Evolutionary conservation across 2,113 vertebrate genomes (phyloP).

Genomic region (Hystrix brachyura): DNA sequence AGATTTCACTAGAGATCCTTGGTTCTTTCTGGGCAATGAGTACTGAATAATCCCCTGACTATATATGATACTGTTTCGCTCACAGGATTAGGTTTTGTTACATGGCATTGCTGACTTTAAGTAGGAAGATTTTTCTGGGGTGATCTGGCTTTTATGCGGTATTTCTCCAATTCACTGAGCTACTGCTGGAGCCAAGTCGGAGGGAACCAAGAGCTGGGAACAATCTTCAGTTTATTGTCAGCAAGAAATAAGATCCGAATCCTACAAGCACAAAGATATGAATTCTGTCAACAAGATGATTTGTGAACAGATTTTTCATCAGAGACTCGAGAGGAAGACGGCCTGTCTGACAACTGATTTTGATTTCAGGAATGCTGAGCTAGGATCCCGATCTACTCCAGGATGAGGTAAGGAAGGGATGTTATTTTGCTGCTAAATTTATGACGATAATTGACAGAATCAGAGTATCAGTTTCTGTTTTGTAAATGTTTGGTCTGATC

Average conservation of each 20-base stretch:
- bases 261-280: neutral
- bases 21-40: neutral
- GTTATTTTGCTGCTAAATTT: neutral
- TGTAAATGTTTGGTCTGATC: neutral
- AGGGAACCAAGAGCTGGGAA: neutral
- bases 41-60: neutral
- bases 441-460: neutral
- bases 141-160: neutral
- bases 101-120: neutral
- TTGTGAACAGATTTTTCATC: neutral
- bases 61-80: neutral
- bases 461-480: neutral
- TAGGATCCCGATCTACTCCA: neutral
- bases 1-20: slow-evolving; percentile 4
- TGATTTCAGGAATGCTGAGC: neutral
- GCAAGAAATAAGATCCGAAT: neutral
- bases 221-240: neutral
- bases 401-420: neutral
- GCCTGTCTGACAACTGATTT: neutral
- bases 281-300: neutral
- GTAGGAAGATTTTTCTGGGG: neutral
- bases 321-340: neutral
- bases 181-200: neutral
- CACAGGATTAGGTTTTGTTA: neutral
- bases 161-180: neutral